These are phyloP conservation scores for Oryzias celebensis DNA, from an alignment of 2,113 vertebrate genomes.

Conservation along the genomic window DNA sequence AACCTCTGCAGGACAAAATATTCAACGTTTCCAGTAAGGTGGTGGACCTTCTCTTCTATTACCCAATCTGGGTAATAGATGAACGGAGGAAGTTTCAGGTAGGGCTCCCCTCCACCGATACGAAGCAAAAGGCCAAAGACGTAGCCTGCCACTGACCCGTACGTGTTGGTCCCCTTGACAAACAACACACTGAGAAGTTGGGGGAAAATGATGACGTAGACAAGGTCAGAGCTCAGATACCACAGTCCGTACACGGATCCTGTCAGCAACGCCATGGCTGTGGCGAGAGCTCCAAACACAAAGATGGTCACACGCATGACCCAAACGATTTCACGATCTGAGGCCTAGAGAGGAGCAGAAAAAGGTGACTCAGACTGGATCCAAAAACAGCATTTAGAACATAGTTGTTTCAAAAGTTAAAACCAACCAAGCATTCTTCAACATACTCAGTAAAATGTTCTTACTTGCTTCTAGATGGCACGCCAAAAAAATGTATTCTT, in stretches of 20 bases:
- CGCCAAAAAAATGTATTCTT: too few relatives aligned
- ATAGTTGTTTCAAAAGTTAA: not conserved
- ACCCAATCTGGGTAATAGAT: conserved; percentile 90
- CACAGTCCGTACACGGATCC: conserved; percentile 94
- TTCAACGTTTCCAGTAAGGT: conserved; percentile 70
- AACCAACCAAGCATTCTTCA: too few relatives aligned
- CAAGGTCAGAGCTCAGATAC: conserved; percentile 97
- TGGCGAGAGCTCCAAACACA: conserved; percentile 91
- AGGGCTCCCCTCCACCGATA: conserved; percentile 92
- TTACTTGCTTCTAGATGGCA: too few relatives aligned
- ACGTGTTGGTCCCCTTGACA: conserved; percentile 95
- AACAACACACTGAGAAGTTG: conserved; percentile 94
- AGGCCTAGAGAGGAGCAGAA: conserved; percentile 81
- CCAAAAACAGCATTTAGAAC: not conserved
- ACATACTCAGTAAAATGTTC: too few relatives aligned
- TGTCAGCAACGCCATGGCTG: conserved; percentile 92
- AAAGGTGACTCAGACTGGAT: not conserved
- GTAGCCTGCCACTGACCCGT: conserved; percentile 90
- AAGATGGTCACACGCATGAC: conserved; percentile 93
- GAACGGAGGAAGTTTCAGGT: conserved; percentile 90
- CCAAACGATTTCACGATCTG: conserved; percentile 94
- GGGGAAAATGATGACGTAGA: conserved; percentile 98
- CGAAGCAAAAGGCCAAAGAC: conserved; percentile 88
- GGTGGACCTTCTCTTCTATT: conserved; percentile 65
- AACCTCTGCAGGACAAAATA: conserved; percentile 86